Percentiles rank a stretch among this genome's conserved stretches.
phyloP scores from a whole-genome alignment of 2,797 vertebrate species.

The Picus viridis region DNA sequence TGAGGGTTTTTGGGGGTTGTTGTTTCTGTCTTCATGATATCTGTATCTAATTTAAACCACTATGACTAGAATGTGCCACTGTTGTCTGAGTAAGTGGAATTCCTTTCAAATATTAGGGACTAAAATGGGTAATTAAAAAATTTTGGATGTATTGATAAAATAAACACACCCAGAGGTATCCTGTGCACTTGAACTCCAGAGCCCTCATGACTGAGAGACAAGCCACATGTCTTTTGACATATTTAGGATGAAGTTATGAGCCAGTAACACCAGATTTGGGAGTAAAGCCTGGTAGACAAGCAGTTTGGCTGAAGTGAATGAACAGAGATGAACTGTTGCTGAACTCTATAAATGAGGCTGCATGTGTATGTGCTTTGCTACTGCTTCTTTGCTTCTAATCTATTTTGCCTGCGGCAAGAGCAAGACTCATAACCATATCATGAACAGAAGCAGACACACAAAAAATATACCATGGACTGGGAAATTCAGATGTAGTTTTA shows the following conservation, averaged over 20 bases:
- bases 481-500: background rate
- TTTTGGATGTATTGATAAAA: background rate
- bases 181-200: background rate
- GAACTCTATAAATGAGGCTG: background rate
- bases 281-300: background rate
- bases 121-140: background rate
- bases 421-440: background rate
- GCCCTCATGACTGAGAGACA: background rate
- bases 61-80: background rate
- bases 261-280: background rate
- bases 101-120: background rate
- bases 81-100: fast-evolving
- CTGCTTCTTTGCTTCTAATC: background rate
- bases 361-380: background rate
- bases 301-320: background rate
- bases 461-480: background rate
- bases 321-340: background rate
- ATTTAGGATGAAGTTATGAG: background rate
- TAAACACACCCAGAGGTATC: background rate
- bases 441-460: background rate
- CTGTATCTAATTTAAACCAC: background rate
- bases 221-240: background rate
- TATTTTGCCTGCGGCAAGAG: background rate
- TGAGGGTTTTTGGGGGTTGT: background rate
- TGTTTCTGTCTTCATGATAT: background rate